Evolutionary conservation across 2,888 invertebrate species (phyloP).

Genomic region (Xylota segnis): DNA sequence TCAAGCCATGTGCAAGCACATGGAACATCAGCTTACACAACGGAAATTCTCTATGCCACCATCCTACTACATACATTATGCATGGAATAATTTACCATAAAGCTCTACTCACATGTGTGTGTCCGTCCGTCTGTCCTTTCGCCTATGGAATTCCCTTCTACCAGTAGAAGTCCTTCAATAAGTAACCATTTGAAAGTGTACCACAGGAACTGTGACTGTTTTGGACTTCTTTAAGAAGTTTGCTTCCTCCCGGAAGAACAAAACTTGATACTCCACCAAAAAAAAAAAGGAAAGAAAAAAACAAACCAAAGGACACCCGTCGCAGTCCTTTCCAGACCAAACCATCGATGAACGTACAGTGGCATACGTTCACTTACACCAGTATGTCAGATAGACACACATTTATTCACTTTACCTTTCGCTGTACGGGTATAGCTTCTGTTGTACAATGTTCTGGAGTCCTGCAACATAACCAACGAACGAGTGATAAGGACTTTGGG

Average conservation of each 20-base stretch:
- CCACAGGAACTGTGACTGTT: conserved; percentile 50
- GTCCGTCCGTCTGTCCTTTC: conserved; percentile 23
- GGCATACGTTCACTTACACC: conserved; percentile 57
- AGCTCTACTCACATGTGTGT: conserved; percentile 37
- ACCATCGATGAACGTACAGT: conserved; percentile 49
- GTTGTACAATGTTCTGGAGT: conserved; percentile 44
- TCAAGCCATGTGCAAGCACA: conserved; percentile 67
- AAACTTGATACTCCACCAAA: conserved; percentile 8
- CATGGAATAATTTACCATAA: conserved; percentile 76
- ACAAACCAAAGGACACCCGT: conserved; percentile 7
- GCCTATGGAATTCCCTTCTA: neutral
- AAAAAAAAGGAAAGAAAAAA: neutral
- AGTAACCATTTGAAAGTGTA: conserved; percentile 51
- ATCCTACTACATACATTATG: conserved; percentile 72
- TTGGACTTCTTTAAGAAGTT: conserved; percentile 63
- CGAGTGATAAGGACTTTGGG: conserved; percentile 66
- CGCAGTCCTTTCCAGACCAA: conserved; percentile 4
- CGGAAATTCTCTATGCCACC: conserved; percentile 74
- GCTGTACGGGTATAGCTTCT: conserved; percentile 35
- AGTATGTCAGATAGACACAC: conserved; percentile 49
- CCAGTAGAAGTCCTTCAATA: conserved; percentile 50
- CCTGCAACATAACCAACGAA: conserved; percentile 43
- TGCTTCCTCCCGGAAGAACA: conserved; percentile 41
- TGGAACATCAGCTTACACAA: conserved; percentile 74
- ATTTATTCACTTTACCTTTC: conserved; percentile 65